Evolutionary conservation across 2,797 vertebrate genomes (phyloP).

Genomic region (Gymnothorax javanicus): DNA sequence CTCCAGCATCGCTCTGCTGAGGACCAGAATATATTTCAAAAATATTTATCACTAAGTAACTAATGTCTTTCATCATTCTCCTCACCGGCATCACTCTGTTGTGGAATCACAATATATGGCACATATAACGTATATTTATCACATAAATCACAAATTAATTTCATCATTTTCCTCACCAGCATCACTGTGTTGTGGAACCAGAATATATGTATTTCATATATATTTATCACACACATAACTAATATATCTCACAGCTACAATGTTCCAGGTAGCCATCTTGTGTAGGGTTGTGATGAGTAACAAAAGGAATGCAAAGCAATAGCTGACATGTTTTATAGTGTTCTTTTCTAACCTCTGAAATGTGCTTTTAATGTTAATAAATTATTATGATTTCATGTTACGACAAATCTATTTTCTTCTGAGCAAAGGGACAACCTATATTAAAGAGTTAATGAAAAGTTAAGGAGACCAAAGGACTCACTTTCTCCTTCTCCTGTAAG

Average conservation of each 20-base stretch:
- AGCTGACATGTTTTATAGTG: not conserved
- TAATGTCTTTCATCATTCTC: too few relatives aligned
- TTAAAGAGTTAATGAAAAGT: not conserved
- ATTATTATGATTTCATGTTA: not conserved
- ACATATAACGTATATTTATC: too few relatives aligned
- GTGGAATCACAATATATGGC: too few relatives aligned
- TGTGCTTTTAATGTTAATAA: not conserved
- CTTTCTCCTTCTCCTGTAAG: slow-evolving; percentile 74
- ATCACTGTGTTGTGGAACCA: too few relatives aligned
- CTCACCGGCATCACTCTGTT: too few relatives aligned
- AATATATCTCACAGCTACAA: not conserved
- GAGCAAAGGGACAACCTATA: not conserved
- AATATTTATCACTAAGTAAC: too few relatives aligned
- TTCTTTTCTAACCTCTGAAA: not conserved
- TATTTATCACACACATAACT: too few relatives aligned
- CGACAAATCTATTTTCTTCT: not conserved
- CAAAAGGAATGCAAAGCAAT: not conserved
- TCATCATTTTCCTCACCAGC: too few relatives aligned
- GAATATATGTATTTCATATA: too few relatives aligned
- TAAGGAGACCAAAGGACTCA: slow-evolving; percentile 32
- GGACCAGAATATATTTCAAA: too few relatives aligned
- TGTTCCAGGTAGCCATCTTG: not conserved
- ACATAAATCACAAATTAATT: too few relatives aligned
- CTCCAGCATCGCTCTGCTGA: too few relatives aligned
- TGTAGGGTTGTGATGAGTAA: not conserved